Evolutionary conservation across 2,113 vertebrate genomes (phyloP).

Genomic region (Mesitornis unicolor): DNA sequence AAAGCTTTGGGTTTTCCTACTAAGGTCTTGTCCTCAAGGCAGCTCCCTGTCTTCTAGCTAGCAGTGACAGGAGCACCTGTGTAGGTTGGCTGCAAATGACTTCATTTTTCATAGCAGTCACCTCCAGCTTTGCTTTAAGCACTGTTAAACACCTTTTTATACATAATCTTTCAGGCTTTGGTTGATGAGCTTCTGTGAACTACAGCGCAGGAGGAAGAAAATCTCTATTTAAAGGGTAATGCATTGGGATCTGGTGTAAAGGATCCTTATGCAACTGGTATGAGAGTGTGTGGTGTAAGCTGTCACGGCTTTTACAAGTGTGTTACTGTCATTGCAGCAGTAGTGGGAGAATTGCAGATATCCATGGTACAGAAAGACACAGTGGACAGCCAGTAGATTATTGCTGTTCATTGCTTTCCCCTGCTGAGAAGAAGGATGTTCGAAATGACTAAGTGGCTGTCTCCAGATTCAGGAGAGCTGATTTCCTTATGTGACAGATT

Average conservation of each 20-base stretch:
- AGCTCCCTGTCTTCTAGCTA: neutral
- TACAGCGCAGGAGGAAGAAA: neutral
- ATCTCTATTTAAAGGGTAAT: neutral
- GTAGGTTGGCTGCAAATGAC: neutral
- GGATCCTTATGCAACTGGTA: neutral
- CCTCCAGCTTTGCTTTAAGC: neutral
- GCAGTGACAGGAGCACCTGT: neutral
- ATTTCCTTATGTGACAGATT: neutral
- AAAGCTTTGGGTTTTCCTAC: neutral
- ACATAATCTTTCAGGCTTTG: neutral
- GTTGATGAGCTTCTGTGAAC: neutral
- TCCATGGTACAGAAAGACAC: neutral
- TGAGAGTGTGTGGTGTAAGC: neutral
- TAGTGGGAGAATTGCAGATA: neutral
- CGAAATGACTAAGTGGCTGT: neutral
- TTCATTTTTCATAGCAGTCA: constrained; percentile 40
- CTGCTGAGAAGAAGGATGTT: neutral
- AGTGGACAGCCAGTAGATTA: neutral
- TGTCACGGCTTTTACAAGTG: neutral
- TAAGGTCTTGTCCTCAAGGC: neutral
- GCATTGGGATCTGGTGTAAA: neutral
- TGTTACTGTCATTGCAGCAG: neutral
- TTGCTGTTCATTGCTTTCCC: neutral
- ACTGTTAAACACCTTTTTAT: neutral
- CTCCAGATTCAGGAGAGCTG: neutral